Evolutionary conservation across 1,140 invertebrate genomes (phyloP), one percentile per base, ranked within the genome.

Genomic region (Penaeus japonicus): DNA sequence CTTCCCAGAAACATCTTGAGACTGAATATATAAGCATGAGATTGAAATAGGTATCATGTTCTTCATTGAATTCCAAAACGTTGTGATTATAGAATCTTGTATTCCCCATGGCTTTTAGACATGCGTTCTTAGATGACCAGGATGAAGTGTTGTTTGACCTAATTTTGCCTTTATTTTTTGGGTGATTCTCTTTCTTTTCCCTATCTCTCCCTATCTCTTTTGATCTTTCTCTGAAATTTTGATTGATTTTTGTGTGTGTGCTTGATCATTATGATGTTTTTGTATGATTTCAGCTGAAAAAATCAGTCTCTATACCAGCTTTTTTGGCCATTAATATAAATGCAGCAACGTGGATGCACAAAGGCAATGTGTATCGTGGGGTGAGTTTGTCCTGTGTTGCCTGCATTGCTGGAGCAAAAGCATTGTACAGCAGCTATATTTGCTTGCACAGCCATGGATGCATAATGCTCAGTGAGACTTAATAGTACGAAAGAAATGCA

Each of bases 351-450:
- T 84, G 83, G 83, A 84, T 84, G 83, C 75, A 53, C 54, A 30
- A 84, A 30, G 47, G 83, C 83, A 73, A 55, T 84, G 83, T 84
- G 83, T 84, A 84, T 39, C 83, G 83, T 54, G 83, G 83, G 83
- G 83, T 84, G 83, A 84, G 83, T 84, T 47, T 75, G 62, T 47
- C 39, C 32, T 10, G 18, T 22, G 62, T 75, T 54, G 65, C 18
- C 24, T 53, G n/a, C 47, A 39, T 65, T 75, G 83, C 83, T 54
- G 39, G 24, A 54, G 81, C 81, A 32, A 47, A 47, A 79, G 39
- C 77, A 53, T 79, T 54, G 77, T 79, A 79, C 39, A 53, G 12
- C 77, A 53, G 12, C 77, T 53, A 24, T 75, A 35, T 24, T 75
- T 79, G 39, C 77, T 32, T 54, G n/a, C 30, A 27, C 39, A 79